A percentile compares a stretch with the other conserved stretches of the same genome.
Evolutionary conservation across 2,797 vertebrate species (phyloP).

Genomic region (Macrochelys suwanniensis): DNA sequence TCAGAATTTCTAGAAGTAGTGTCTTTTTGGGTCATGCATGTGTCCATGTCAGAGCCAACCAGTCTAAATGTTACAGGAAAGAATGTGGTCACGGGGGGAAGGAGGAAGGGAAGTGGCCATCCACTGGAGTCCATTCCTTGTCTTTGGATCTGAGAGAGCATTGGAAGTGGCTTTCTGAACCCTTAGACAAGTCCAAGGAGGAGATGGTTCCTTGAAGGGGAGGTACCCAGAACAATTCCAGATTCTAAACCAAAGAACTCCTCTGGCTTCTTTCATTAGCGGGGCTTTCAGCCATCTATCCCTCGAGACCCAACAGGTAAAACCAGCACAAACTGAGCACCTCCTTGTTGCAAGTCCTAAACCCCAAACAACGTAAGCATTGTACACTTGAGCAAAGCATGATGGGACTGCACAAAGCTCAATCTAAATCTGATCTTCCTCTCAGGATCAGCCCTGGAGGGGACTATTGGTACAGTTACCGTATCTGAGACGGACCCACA

Average conservation of each 20-base stretch:
- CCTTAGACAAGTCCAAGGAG: background rate
- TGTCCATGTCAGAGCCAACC: background rate
- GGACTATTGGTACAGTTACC: background rate
- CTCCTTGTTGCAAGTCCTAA: background rate
- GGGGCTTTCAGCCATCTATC: background rate
- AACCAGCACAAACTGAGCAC: background rate
- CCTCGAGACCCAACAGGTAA: background rate
- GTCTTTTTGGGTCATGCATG: background rate
- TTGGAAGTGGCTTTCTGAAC: background rate
- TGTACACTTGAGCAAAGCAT: background rate
- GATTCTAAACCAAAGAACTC: background rate
- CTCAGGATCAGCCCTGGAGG: background rate
- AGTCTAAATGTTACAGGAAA: background rate
- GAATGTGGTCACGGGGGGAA: background rate
- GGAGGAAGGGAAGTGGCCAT: background rate
- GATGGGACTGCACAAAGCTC: background rate
- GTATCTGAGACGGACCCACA: background rate
- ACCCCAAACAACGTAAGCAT: background rate
- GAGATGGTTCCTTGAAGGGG: background rate
- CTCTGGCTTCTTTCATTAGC: background rate
- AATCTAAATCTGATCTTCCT: background rate
- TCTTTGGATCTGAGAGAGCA: background rate
- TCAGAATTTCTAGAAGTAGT: background rate
- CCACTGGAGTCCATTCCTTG: background rate
- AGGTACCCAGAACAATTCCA: background rate